Conservation (phyloP, 2,888 invertebrate species). For the Hypercompe scribonia region DNA sequence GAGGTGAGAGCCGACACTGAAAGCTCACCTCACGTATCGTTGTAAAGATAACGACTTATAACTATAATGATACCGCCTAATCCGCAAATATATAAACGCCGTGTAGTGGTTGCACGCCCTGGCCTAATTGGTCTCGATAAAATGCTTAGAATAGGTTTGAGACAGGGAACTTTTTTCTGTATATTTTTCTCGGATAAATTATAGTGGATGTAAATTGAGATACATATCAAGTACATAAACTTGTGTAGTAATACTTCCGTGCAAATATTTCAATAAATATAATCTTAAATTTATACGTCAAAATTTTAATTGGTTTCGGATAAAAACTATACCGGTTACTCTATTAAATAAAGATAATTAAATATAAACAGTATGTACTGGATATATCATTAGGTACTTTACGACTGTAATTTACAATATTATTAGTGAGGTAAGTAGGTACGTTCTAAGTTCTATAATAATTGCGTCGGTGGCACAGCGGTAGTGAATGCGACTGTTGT, state of each 20-base stretch:
- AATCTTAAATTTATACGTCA: constrained; percentile 41
- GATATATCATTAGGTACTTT: constrained; percentile 4
- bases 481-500: no score
- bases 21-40: constrained; percentile 81
- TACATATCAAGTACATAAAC: constrained; percentile 27
- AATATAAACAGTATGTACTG: constrained; percentile 22
- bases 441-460: no score
- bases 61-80: constrained; percentile 74
- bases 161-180: constrained; percentile 16
- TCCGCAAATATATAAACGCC: constrained; percentile 52
- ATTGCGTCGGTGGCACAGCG: no score
- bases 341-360: constrained; percentile 36
- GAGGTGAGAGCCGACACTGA: constrained; percentile 76
- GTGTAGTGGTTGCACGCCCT: constrained; percentile 35
- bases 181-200: constrained; percentile 13
- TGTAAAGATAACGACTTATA: constrained; percentile 75
- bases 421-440: not conserved
- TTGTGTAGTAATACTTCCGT: constrained; percentile 33
- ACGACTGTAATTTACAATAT: not conserved
- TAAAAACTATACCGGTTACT: constrained; percentile 37
- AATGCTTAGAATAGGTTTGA: constrained; percentile 32
- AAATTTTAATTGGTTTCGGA: constrained; percentile 41
- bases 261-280: constrained; percentile 40
- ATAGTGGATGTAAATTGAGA: constrained; percentile 31
- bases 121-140: constrained; percentile 45